phyloP scores from a whole-genome alignment of 2,797 vertebrate species.

The Antennarius maculatus region DNA sequence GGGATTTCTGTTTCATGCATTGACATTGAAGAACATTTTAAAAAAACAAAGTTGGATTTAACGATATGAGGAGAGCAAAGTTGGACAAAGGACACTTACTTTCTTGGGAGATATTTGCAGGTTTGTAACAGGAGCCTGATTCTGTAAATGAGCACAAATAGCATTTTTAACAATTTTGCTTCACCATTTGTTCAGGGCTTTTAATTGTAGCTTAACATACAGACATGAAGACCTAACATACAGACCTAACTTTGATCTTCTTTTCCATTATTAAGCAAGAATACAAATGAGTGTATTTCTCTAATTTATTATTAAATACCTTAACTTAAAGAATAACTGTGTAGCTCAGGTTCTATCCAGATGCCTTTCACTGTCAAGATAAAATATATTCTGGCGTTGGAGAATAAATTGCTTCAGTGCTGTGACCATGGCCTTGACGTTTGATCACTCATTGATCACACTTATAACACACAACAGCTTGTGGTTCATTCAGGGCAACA shows the following conservation, averaged over 20 bases:
- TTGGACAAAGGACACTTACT: slow-evolving; percentile 77
- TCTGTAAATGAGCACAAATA: slow-evolving; percentile 75
- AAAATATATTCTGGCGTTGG: neutral
- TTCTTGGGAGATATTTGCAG: slow-evolving; percentile 98
- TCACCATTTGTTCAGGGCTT: too few species aligned
- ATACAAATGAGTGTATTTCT: neutral
- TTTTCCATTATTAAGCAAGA: neutral
- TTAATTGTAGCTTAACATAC: neutral
- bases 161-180: neutral
- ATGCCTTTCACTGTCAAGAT: neutral
- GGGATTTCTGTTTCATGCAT: slow-evolving; percentile 18
- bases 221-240: slow-evolving; percentile 5
- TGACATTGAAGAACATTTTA: slow-evolving; percentile 31
- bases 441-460: slow-evolving; percentile 40
- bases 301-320: neutral
- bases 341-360: slow-evolving; percentile 10
- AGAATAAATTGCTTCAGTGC: slow-evolving; percentile 21
- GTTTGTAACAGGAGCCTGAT: slow-evolving; percentile 89
- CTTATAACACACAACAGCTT: slow-evolving; percentile 17
- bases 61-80: neutral
- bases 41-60: slow-evolving; percentile 25
- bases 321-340: neutral
- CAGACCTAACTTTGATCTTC: neutral
- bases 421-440: neutral
- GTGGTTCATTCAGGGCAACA: slow-evolving; percentile 36